Evolutionary conservation across 2,888 invertebrate species (phyloP), one percentile per base, ranked within the genome.

Genomic region (Zhengitettix transpicula): DNA sequence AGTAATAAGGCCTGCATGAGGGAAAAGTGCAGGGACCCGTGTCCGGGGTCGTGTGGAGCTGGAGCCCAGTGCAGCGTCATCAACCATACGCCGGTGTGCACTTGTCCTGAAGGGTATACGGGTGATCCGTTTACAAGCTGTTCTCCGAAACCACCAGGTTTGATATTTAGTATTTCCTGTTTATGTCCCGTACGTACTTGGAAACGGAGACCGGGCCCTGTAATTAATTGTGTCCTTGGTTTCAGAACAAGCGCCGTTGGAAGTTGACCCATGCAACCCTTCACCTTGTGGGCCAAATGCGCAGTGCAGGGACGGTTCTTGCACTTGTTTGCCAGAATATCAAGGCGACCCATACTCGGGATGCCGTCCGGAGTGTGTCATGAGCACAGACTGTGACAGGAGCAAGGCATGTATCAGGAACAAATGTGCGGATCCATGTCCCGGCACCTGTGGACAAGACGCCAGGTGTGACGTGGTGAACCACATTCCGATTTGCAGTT

Each of bases 331-430:
- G 59, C 73, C 76, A n/a, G 85, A 85, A 66, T 87, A 84, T 69
- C 78, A 80, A 60, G 89, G 89, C 52, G 84, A 87, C 72, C 85
- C 87, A 17, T 80, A 81, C 62, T 71, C 80, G 64, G 83, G 83
- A 28, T 89, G 89, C 68, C 79, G 84, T 64, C 89, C 88, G 1
- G 88, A 89, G 74, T 89, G 89, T 70, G 77, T 87, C 17, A 77
- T 83, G 16, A 89, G 84, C 70, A 81, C 80, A 58, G 89, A 89
- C 65, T 89, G 89, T 70, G 69, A 81, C 0, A 67, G 76, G 61
- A 76, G 84, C 65, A 81, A 77, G 67, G 83, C 88, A 58, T 92
- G 91, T 69, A 77, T 84, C 51, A 78, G 79, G 66, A 84, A 83
- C 68, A 87, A 85, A 73, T 89, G 89, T 68, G 70, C 75, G 9